Evolutionary conservation across 2,888 invertebrate genomes (phyloP).

Genomic region (Pediacus dermestoides): DNA sequence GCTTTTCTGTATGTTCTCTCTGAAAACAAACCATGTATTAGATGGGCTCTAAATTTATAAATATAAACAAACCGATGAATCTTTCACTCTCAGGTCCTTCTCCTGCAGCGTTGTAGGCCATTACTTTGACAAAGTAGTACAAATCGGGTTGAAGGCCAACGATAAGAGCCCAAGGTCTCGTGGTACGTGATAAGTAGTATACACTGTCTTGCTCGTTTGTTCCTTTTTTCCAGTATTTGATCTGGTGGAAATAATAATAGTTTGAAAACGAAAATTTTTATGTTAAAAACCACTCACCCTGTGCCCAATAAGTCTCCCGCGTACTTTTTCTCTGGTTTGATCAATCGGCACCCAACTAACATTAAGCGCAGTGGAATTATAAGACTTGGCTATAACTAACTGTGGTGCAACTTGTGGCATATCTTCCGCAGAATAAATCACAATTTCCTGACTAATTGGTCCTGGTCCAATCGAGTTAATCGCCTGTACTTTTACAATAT

Average conservation of each 20-base stretch:
- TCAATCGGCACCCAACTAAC: slow-evolving; percentile 89
- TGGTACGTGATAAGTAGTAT: slow-evolving; percentile 81
- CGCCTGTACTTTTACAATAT: slow-evolving; percentile 80
- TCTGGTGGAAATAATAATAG: too few relatives aligned
- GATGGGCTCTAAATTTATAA: slow-evolving; percentile 5
- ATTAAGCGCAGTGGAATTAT: slow-evolving; percentile 88
- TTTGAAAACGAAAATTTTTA: too few relatives aligned
- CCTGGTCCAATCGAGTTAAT: slow-evolving; percentile 77
- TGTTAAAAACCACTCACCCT: slow-evolving; percentile 68
- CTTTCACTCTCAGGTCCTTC: slow-evolving; percentile 94
- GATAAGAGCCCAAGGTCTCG: slow-evolving; percentile 81
- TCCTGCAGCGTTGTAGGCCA: slow-evolving; percentile 95
- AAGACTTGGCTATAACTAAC: slow-evolving; percentile 71
- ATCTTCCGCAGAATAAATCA: slow-evolving; percentile 84
- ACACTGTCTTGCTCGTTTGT: slow-evolving; percentile 74
- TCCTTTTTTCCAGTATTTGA: slow-evolving; percentile 86
- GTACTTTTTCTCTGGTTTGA: slow-evolving; percentile 75
- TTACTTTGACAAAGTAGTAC: slow-evolving; percentile 87
- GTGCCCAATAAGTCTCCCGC: slow-evolving; percentile 89
- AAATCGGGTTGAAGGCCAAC: slow-evolving; percentile 91
- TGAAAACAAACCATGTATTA: slow-evolving; percentile 31
- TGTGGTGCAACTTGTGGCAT: slow-evolving; percentile 91
- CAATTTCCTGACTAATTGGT: slow-evolving; percentile 70
- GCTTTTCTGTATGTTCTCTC: slow-evolving; percentile 88
- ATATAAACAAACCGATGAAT: slow-evolving; percentile 57